Percentiles rank a stretch among this genome's conserved stretches.
Conservation (phyloP, 2,888 invertebrate genomes). For the Idaea biselata region DNA sequence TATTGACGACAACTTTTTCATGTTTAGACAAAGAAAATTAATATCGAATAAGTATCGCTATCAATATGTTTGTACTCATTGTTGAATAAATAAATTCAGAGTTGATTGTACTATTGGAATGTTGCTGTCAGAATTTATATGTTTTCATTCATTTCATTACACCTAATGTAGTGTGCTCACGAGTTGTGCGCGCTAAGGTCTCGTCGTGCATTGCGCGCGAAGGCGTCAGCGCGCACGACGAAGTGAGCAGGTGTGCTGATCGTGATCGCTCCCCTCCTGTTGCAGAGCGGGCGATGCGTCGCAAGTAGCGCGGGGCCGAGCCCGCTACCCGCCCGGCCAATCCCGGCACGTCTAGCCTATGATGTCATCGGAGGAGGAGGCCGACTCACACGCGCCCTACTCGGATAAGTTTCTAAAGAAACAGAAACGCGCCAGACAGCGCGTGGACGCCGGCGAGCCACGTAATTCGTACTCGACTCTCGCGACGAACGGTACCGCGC, state of each 20-base stretch:
- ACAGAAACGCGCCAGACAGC: constrained; percentile 96
- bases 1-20: not conserved
- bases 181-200: constrained; percentile 8
- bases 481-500: constrained; percentile 78
- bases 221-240: constrained; percentile 43
- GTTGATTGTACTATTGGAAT: constrained; percentile 30
- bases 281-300: constrained; percentile 78
- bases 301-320: constrained; percentile 75
- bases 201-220: constrained; percentile 34
- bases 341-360: constrained; percentile 91
- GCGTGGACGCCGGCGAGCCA: constrained; percentile 97
- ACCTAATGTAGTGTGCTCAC: not conserved
- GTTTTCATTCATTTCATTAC: constrained; percentile 21
- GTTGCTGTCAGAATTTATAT: constrained; percentile 37
- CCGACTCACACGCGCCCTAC: constrained; percentile 95
- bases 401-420: constrained; percentile 95
- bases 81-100: not conserved
- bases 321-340: constrained; percentile 88
- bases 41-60: not conserved
- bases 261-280: constrained; percentile 69
- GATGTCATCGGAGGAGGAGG: constrained; percentile 98
- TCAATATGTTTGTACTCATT: not conserved
- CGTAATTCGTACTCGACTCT: constrained; percentile 92
- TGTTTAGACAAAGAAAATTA: not conserved
- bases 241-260: constrained; percentile 68